Base-by-base conservation (phyloP, 2,113 vertebrate species). In the Plecotus auritus region DNA sequence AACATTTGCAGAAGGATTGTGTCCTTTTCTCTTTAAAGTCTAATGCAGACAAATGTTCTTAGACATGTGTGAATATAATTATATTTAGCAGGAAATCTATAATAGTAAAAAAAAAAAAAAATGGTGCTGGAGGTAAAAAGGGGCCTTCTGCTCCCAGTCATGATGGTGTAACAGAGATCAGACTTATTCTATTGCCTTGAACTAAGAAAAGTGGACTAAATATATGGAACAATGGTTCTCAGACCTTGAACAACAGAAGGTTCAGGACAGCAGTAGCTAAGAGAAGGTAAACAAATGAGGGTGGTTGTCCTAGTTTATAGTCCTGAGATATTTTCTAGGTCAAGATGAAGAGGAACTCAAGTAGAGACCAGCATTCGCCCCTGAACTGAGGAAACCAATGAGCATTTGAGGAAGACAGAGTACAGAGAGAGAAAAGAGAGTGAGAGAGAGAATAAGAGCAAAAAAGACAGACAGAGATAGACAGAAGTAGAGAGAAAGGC, bases 11-110 rank as follows among this genome's bases (percentile, higher is more conserved):
- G 54, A 89, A 95, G 45, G 30, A 80, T 2, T 67, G 32, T 51
- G 73, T 56, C 59, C 77, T 56, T 30, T 85, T 69, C 35, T 92
- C 83, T 90, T 95, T 78, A 85, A 83, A 90, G 72, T 77, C 42
- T 72, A 37, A 92, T 30, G 26, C 18, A 61, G 35, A 81, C 28
- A 92, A 69, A 88, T 7, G 73, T 13, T 40, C 59, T 74, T 7
- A 77, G 74, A 45, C 7, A 35, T 37, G 42, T 89, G 42, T 59
- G 89, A 96, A 84, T 66, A 78, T 22, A 66, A 82, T 40, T 85
- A 11, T 32, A 69, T 37, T 93, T 80, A 95, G 30, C 56, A 94
- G 45, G 13, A 94, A 73, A 83, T 83, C 54, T 72, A 28, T 49
- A 40, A 78, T 56, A 30, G 4, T 59, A 40, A 30, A 49, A 23